Percentiles rank a stretch among this genome's conserved stretches.
phyloP scores from a whole-genome alignment of 1,140 invertebrate species.

The Conus betulinus region DNA sequence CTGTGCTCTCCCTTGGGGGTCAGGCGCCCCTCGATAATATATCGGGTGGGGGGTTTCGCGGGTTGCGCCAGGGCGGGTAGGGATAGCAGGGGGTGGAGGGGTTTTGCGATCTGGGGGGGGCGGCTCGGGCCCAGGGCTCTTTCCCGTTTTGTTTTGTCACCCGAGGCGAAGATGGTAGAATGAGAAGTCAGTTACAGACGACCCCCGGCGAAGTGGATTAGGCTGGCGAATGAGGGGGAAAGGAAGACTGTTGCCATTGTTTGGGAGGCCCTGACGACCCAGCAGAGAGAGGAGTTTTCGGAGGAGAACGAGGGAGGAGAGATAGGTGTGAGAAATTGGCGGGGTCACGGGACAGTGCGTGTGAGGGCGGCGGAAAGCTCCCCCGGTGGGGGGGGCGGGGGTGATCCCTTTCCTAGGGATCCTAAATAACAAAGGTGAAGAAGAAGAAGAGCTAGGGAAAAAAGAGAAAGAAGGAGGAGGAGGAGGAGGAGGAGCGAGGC shows the following conservation, averaged over 20 bases:
- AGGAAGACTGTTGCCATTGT: conserved; percentile 98
- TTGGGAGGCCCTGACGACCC: conserved; percentile 78
- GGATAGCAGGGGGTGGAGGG: conserved; percentile 58
- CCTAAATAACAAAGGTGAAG: too few species aligned
- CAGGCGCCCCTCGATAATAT: conserved; percentile 2
- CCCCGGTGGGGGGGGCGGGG: too few species aligned
- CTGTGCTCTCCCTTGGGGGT: not conserved
- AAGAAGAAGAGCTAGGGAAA: too few species aligned
- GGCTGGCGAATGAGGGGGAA: conserved; percentile 93
- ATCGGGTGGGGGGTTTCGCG: conserved; percentile 34
- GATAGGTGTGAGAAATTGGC: too few species aligned
- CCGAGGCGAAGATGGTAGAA: conserved; percentile 97
- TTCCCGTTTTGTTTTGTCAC: too few species aligned
- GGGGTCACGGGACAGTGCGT: too few species aligned
- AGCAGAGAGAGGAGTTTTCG: conserved; percentile 29
- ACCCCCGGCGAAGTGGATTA: conserved; percentile 97
- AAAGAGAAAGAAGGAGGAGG: too few species aligned
- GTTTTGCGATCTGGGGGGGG: conserved; percentile 60
- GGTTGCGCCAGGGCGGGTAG: conserved; percentile 33
- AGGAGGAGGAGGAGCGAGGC: too few species aligned
- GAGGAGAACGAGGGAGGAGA: too few species aligned
- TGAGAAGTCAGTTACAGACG: conserved; percentile 97
- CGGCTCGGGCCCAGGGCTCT: conserved; percentile 98
- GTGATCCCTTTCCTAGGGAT: too few species aligned
- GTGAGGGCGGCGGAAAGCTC: too few species aligned